phyloP scores from a whole-genome alignment of 2,888 invertebrate genomes.

The Maniola hyperantus region DNA sequence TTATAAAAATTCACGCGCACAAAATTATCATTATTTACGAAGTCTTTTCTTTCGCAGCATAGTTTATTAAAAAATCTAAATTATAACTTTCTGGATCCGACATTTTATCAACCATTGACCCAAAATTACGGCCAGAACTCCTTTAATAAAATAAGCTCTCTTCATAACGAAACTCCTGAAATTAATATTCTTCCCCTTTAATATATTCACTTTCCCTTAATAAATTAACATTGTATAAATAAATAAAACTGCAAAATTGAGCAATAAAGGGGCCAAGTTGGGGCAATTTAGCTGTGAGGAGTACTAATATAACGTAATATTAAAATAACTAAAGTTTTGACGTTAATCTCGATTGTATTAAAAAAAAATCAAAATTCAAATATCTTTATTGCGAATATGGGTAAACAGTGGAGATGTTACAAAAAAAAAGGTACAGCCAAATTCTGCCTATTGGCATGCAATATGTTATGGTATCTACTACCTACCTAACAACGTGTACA shows the following conservation, averaged over 20 bases:
- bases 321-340: slow-evolving; percentile 15
- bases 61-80: slow-evolving; percentile 22
- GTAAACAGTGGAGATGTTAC: too few relatives aligned
- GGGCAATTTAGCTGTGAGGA: slow-evolving; percentile 30
- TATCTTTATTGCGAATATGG: too few relatives aligned
- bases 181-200: slow-evolving; percentile 46
- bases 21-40: too few relatives aligned
- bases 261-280: slow-evolving; percentile 34
- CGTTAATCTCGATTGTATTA: slow-evolving; percentile 10
- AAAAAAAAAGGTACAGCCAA: too few relatives aligned
- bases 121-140: slow-evolving; percentile 32
- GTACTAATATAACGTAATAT: slow-evolving; percentile 15
- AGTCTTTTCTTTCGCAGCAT: neutral
- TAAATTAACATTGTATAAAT: slow-evolving; percentile 46
- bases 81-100: slow-evolving; percentile 6
- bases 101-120: slow-evolving; percentile 21
- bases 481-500: too few relatives aligned
- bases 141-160: slow-evolving; percentile 42
- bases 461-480: too few relatives aligned
- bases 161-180: slow-evolving; percentile 43
- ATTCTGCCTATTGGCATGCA: too few relatives aligned
- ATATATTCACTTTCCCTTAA: slow-evolving; percentile 46
- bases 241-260: slow-evolving; percentile 44
- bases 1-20: too few relatives aligned
- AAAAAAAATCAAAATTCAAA: too few relatives aligned